A percentile compares a stretch with the other conserved stretches of the same genome.
These are phyloP conservation scores for Epinotia bilunana DNA, from an alignment of 2,888 invertebrate species.

Conservation along the genomic window DNA sequence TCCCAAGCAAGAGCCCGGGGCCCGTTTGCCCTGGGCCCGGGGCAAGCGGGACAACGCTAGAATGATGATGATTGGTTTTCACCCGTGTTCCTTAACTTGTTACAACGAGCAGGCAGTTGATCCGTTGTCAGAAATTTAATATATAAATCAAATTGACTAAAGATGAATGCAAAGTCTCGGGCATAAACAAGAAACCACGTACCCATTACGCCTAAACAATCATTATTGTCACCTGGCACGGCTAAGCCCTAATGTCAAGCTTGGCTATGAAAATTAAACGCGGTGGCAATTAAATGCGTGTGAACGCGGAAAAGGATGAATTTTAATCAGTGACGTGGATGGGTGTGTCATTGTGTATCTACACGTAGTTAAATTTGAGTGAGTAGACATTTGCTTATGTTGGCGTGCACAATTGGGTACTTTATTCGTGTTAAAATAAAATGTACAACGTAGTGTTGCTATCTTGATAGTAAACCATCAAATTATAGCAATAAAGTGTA, in stretches of 20 bases:
- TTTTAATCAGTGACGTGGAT: constrained; percentile 26
- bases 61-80: too few species aligned
- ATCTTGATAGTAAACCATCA: too few species aligned
- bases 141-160: background rate
- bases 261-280: constrained; percentile 20
- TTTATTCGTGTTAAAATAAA: too few species aligned
- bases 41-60: too few species aligned
- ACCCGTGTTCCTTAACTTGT: too few species aligned
- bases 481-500: too few species aligned
- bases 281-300: constrained; percentile 14
- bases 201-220: constrained; percentile 1
- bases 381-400: background rate
- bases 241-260: constrained; percentile 10
- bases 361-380: background rate
- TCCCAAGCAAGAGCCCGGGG: too few species aligned
- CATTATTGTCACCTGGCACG: constrained; percentile 37
- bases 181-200: background rate
- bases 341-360: constrained; percentile 8
- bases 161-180: background rate
- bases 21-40: too few species aligned
- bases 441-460: too few species aligned
- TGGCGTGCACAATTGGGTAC: too few species aligned
- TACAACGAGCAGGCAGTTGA: too few species aligned
- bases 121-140: too few species aligned
- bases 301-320: constrained; percentile 23